A percentile compares a stretch with the other conserved stretches of the same genome.
These are phyloP conservation scores for Euleptes europaea DNA, from an alignment of 2,113 vertebrate genomes.

Conservation along the genomic window DNA sequence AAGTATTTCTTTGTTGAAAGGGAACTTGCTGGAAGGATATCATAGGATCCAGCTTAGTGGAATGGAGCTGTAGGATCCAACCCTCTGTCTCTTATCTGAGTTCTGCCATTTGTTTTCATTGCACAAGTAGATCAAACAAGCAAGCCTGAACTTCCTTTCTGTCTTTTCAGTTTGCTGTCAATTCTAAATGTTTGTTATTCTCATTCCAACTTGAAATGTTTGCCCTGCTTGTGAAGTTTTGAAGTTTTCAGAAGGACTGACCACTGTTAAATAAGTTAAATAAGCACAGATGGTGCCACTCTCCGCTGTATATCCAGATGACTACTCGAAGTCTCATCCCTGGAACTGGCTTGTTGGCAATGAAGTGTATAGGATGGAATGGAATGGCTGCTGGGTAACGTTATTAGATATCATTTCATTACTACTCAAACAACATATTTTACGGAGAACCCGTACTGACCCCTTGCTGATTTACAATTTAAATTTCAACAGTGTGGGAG, in stretches of 20 bases:
- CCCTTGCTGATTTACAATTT: too few species aligned
- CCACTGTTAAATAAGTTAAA: neutral
- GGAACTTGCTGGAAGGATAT: too few species aligned
- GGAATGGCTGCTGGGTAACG: neutral
- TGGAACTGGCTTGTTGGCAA: neutral
- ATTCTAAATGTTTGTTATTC: neutral
- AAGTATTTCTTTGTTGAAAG: too few species aligned
- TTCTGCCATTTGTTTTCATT: neutral
- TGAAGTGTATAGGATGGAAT: neutral
- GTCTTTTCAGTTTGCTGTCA: conserved; percentile 41
- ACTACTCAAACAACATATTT: neutral
- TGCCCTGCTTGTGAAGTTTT: conserved; percentile 15
- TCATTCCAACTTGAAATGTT: conserved; percentile 37
- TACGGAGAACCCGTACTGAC: neutral
- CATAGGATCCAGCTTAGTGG: too few species aligned
- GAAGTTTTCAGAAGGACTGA: neutral
- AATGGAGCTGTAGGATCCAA: too few species aligned
- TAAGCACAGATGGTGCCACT: neutral
- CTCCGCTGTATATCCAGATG: neutral
- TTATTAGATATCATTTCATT: neutral
- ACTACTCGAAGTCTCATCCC: neutral
- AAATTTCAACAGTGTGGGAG: neutral
- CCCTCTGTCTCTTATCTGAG: rapidly evolving
- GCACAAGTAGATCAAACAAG: conserved; percentile 12
- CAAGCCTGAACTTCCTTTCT: neutral